Evolutionary conservation across 2,888 invertebrate genomes (phyloP), one percentile per base, ranked within the genome.

Genomic region (Eupithecia dodoneata): DNA sequence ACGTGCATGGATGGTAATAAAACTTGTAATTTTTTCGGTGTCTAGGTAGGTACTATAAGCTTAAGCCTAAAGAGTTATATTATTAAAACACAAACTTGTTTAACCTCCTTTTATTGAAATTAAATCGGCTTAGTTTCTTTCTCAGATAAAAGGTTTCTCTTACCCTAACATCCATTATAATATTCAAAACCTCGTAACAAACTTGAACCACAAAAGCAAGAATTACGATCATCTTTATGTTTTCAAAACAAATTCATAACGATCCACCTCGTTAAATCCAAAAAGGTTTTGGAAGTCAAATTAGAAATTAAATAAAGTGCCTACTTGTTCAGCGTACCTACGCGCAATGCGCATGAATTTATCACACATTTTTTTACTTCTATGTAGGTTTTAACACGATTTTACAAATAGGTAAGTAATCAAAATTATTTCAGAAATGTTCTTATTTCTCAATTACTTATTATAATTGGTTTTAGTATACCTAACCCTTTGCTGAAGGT

Each of bases 281-380:
- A 84, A 80, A 79, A 81, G 76, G 76, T 77, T 78, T 79, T 72
- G 45, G 74, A 74, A 79, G 52, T 70, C 49, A 69, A 91, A 92
- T 92, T 91, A 91, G 87, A 72, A 72, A 72, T 59, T 72, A 72
- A 72, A 72, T 15, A 42, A 71, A 52, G 44, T 45, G 52, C 52
- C 71, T 70, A 18, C 45, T 45, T 45, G n/a, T 69, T 18, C 9
- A 45, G 6, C 45, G 47, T 70, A 41, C 13, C 6, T 41, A 45
- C 42, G 10, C 55, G n/a, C 7, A 15, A 1, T 52, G n/a, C 55
- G 55, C 18, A 44, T 67, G 67, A 15, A 67, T 67, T 67, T 67
- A 9, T 13, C 6, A 18, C 15, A 7, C 44, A 4, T 42, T 44
- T 67, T 5, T 42, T 66, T 66, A 42, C 63, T 15, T 6, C 5